phyloP scores from a whole-genome alignment of 2,888 invertebrate species.

The Caradrina kadenii region DNA sequence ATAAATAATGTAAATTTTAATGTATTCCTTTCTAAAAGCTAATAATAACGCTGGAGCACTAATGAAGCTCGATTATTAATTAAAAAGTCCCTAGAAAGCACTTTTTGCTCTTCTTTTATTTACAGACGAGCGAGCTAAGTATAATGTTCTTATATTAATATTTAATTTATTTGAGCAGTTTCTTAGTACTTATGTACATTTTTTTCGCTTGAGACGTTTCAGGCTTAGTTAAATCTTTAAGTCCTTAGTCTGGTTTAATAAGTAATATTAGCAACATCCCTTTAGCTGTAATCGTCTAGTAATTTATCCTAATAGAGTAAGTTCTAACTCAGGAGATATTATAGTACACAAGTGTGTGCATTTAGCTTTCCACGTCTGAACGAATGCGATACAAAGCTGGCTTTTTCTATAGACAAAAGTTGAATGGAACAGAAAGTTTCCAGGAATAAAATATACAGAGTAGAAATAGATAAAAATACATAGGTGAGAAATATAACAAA shows the following conservation, averaged over 20 bases:
- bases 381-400: too few relatives aligned
- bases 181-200: not conserved
- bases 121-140: not conserved
- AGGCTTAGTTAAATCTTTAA: not conserved
- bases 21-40: not conserved
- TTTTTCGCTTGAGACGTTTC: not conserved
- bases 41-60: not conserved
- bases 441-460: too few relatives aligned
- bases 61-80: constrained; percentile 28
- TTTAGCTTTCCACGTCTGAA: too few relatives aligned
- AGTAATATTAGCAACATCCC: not conserved
- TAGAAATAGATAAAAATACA: too few relatives aligned
- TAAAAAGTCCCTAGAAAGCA: constrained; percentile 1
- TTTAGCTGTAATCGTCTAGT: too few relatives aligned
- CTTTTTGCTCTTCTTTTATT: constrained; percentile 20
- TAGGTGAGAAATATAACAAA: too few relatives aligned
- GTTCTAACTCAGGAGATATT: too few relatives aligned
- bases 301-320: too few relatives aligned
- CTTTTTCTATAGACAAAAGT: too few relatives aligned
- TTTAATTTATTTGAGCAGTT: not conserved
- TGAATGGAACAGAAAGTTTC: too few relatives aligned
- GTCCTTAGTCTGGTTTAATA: not conserved
- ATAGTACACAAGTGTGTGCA: too few relatives aligned
- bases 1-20: too few relatives aligned
- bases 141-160: constrained; percentile 7